Conservation (phyloP, 2,888 invertebrate genomes). For the Nasonovia ribisnigri region DNA sequence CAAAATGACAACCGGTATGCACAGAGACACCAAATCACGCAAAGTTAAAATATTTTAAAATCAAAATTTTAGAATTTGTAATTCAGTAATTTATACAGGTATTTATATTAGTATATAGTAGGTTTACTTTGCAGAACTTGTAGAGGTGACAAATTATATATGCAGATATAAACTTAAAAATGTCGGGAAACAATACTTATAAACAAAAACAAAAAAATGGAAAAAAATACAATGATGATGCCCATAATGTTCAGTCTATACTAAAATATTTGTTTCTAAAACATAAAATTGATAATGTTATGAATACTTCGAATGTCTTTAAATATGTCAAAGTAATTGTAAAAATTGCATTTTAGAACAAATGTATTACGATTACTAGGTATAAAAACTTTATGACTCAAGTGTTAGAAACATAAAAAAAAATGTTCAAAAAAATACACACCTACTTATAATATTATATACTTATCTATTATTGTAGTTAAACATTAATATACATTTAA, state of each 20-base stretch:
- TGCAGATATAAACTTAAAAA: no score
- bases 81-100: not conserved
- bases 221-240: not conserved
- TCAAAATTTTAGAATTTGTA: not conserved
- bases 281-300: not conserved
- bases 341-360: not conserved
- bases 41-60: not conserved
- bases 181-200: not conserved
- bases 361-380: not conserved
- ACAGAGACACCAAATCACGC: not conserved
- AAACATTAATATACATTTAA: not conserved
- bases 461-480: not conserved
- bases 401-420: not conserved
- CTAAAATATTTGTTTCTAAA: not conserved
- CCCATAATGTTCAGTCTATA: not conserved
- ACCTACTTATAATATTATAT: not conserved
- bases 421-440: not conserved
- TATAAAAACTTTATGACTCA: not conserved
- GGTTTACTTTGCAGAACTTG: no score
- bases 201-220: not conserved
- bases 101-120: not conserved
- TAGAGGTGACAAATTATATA: not conserved
- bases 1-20: not conserved
- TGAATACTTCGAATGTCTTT: not conserved
- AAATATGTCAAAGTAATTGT: not conserved